phyloP scores from a whole-genome alignment of 2,888 invertebrate species.

The Plemyria rubiginata region DNA sequence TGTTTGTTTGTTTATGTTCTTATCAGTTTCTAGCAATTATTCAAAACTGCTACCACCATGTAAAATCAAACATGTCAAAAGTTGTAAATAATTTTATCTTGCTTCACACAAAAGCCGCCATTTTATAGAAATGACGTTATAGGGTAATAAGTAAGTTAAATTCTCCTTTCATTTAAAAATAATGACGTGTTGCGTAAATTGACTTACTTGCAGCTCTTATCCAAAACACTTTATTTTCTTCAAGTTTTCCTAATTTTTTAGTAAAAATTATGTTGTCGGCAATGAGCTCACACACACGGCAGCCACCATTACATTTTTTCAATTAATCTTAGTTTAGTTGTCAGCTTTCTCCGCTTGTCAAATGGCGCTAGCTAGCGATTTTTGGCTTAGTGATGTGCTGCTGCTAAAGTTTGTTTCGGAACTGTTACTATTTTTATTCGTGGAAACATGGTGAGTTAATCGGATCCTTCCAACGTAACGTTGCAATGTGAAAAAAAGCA shows the following conservation, averaged over 20 bases:
- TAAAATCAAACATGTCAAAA: conserved; percentile 29
- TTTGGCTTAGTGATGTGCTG: conserved; percentile 35
- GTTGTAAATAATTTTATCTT: background rate
- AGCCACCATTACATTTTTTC: conserved; percentile 76
- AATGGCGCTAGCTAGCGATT: conserved; percentile 38
- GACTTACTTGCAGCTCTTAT: conserved; percentile 55
- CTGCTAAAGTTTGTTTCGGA: too few relatives aligned
- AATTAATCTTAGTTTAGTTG: conserved; percentile 24
- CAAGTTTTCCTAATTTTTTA: conserved; percentile 68
- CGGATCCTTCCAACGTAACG: too few relatives aligned
- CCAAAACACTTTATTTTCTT: conserved; percentile 53
- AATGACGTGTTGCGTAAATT: conserved; percentile 1
- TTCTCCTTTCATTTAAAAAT: background rate
- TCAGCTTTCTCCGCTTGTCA: background rate
- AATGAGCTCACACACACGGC: conserved; percentile 67
- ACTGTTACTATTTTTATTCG: background rate
- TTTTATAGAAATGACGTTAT: conserved; percentile 24
- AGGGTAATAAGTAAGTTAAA: background rate
- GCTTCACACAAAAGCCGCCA: conserved; percentile 3
- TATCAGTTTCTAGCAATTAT: conserved; percentile 47
- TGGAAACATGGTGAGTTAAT: background rate
- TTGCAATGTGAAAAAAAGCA: too few relatives aligned
- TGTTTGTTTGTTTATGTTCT: conserved; percentile 52
- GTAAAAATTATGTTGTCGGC: conserved; percentile 79
- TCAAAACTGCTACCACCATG: conserved; percentile 49